Evolutionary conservation across 2,888 invertebrate species (phyloP).

Genomic region (Athalia circularis): DNA sequence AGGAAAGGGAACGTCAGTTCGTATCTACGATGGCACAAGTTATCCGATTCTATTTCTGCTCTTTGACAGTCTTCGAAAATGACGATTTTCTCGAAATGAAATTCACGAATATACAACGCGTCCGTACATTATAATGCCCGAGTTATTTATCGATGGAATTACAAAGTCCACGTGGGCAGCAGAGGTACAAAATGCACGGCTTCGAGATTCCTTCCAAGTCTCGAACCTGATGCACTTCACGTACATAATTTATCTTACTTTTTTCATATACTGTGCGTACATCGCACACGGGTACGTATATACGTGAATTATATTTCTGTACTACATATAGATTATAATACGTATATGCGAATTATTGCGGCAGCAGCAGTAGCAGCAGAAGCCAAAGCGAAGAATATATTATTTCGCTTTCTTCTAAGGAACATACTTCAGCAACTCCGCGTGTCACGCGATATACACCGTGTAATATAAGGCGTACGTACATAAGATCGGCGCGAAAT

Average conservation of each 20-base stretch:
- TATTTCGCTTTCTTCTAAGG: no score
- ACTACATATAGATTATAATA: background rate
- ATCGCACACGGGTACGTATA: background rate
- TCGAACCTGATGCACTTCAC: background rate
- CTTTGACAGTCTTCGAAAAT: conserved; percentile 45
- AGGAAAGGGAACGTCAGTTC: conserved; percentile 56
- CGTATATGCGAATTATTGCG: background rate
- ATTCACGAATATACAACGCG: conserved; percentile 43
- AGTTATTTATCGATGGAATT: conserved; percentile 62
- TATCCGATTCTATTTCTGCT: conserved; percentile 58
- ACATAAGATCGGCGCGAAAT: no score
- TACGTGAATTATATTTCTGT: no score
- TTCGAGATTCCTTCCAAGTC: no score
- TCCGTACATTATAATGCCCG: conserved; percentile 47
- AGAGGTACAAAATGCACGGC: conserved; percentile 48
- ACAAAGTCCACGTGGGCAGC: conserved; percentile 60
- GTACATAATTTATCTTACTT: conserved; percentile 63
- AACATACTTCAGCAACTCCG: no score
- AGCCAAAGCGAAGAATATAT: conserved; percentile 15
- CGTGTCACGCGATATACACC: no score
- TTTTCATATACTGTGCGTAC: background rate
- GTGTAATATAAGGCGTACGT: no score
- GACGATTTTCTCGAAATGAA: background rate
- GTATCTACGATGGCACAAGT: conserved; percentile 54
- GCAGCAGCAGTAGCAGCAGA: background rate